Percentiles rank a stretch among this genome's conserved stretches.
phyloP scores from a whole-genome alignment of 2,113 vertebrate genomes.

The Brachypteracias leptosomus region DNA sequence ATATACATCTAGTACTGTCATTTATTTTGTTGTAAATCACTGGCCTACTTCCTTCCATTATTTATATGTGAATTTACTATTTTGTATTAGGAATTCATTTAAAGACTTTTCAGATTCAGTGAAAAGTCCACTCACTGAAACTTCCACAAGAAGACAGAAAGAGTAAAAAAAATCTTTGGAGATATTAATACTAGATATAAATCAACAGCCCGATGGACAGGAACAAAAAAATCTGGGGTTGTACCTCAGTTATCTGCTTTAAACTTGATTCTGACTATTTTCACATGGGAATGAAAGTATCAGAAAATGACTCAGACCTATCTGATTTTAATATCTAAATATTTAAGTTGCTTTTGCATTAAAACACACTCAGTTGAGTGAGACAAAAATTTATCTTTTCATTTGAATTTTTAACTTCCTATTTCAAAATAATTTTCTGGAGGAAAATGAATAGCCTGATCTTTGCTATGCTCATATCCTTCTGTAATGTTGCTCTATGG shows the following conservation, averaged over 20 bases:
- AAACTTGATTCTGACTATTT: not conserved
- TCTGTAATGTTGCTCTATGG: not conserved
- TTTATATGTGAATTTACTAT: slow-evolving; percentile 45
- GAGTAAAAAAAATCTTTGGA: not conserved
- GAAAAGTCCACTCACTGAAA: not conserved
- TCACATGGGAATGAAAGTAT: not conserved
- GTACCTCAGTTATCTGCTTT: not conserved
- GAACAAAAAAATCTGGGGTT: not conserved
- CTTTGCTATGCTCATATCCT: not conserved
- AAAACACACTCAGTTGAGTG: not conserved
- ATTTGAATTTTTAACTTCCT: not conserved
- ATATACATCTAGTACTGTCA: slow-evolving; percentile 28
- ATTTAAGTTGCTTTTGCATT: not conserved
- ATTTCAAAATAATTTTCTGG: not conserved
- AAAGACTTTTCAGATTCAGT: not conserved
- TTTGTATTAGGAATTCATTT: not conserved
- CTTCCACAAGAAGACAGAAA: not conserved
- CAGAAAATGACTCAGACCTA: not conserved
- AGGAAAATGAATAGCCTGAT: not conserved
- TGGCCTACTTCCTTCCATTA: slow-evolving; percentile 13
- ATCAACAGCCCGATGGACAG: accelerated
- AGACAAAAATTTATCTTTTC: accelerated
- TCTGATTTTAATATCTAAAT: not conserved
- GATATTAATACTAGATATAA: not conserved
- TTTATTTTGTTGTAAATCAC: slow-evolving; percentile 60